Evolutionary conservation across 2,888 invertebrate species (phyloP).

Genomic region (Tetragnatha montana): DNA sequence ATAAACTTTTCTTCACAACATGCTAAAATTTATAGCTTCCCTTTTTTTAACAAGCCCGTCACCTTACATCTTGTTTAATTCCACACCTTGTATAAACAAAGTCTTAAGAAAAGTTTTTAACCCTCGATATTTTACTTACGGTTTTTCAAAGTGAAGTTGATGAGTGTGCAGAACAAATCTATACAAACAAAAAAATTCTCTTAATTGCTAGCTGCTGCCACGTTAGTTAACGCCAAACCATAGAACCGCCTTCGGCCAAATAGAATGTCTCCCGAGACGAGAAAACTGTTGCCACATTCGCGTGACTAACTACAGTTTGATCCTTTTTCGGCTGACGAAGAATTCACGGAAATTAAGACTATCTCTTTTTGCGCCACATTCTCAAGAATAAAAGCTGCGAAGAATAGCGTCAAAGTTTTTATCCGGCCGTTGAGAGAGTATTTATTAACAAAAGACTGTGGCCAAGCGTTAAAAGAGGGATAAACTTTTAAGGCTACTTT

Average conservation of each 20-base stretch:
- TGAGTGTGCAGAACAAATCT: background rate
- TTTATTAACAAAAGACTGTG: background rate
- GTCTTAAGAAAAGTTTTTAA: background rate
- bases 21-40: no score
- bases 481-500: background rate
- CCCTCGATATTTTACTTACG: background rate
- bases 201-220: background rate
- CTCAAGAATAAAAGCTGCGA: background rate
- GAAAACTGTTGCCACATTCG: background rate
- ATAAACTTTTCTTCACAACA: no score
- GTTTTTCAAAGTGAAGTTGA: background rate
- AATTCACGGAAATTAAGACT: constrained; percentile 4
- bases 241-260: background rate
- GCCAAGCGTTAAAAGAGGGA: background rate
- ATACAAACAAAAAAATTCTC: background rate
- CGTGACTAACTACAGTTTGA: constrained; percentile 19
- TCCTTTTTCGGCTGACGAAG: constrained; percentile 3
- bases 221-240: background rate
- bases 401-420: no score
- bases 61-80: no score
- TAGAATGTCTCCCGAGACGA: background rate
- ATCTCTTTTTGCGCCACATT: background rate
- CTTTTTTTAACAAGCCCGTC: no score
- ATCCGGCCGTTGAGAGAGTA: background rate
- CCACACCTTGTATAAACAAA: no score